Evolutionary conservation across 2,888 invertebrate genomes (phyloP).

Genomic region (Tipula confusa): DNA sequence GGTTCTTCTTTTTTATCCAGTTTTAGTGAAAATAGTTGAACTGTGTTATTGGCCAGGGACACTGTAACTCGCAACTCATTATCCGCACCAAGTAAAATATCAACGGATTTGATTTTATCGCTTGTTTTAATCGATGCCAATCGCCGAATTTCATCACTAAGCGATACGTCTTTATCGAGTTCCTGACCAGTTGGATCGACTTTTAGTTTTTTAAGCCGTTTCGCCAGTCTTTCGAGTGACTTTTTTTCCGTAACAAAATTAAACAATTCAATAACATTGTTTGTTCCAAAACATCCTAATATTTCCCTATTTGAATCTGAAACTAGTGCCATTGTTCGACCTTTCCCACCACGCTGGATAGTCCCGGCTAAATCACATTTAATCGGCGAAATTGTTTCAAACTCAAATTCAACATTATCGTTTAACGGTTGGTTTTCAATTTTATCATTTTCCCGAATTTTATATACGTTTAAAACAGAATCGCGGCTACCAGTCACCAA

Average conservation of each 20-base stretch:
- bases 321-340: conserved; percentile 70
- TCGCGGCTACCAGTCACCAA: conserved; percentile 87
- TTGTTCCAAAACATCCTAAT: conserved; percentile 78
- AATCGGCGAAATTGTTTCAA: conserved; percentile 56
- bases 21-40: conserved; percentile 62
- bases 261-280: conserved; percentile 77
- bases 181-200: conserved; percentile 44
- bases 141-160: conserved; percentile 70
- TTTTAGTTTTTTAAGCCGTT: conserved; percentile 69
- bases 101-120: conserved; percentile 66
- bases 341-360: conserved; percentile 71
- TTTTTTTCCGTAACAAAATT: conserved; percentile 73
- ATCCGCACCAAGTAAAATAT: conserved; percentile 65
- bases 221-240: conserved; percentile 63
- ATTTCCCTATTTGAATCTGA: conserved; percentile 68
- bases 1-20: conserved; percentile 55
- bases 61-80: conserved; percentile 65
- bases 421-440: conserved; percentile 53
- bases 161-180: conserved; percentile 46
- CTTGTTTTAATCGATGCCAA: conserved; percentile 61
- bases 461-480: conserved; percentile 80
- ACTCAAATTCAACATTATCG: conserved; percentile 46
- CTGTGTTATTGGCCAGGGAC: conserved; percentile 67
- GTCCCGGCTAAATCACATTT: conserved; percentile 74
- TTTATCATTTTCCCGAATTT: conserved; percentile 57